Base-by-base conservation (phyloP, 2,888 invertebrate species). In the Sinhomidia bicolor region DNA sequence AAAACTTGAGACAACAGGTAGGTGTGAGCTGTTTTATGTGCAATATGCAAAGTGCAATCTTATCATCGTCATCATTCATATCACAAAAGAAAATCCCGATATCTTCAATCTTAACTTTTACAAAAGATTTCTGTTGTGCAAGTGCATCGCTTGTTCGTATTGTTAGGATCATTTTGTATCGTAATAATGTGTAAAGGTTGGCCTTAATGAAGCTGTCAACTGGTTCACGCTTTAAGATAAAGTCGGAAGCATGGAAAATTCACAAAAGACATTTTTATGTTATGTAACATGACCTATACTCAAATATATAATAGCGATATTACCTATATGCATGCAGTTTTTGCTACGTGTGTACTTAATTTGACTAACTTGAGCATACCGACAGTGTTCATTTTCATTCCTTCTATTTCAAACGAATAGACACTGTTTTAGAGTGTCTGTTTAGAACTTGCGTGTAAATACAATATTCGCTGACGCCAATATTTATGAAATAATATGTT, bases 211-310 rank as follows among this genome's bases (percentile, higher is more conserved):
- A 83, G 36, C 51, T 83, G 83, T 83, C 68, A 76, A 76, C 76
- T 76, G 17, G 76, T 76, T 74, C 65, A 78, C 78, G 51, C 85
- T 65, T 44, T 29, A 26, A 51, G 60, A 71, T 74, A 17, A 68
- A 65, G 60, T 65, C 78, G 79, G 85, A 85, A 65, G 78, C 78
- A 78, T 78, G 79, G 78, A 78, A 54, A 85, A 78, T 85, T 62
- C n/a, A 79, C 14, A 14, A 62, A 78, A 78, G 78, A 85, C 36
- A 12, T 68, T 12, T 14, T 6, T 1, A 36, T 3, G 36, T 68
- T 44, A 20, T 23, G 5, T 65, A 14, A 26, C 65, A 74, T 26
- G 20, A 51, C 65, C 57, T 23, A 23, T 60, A 26, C 23, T 3
- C 20, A 10, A 47, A 47, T n/a, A n/a, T 7, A 57, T 1, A 7